Evolutionary conservation across 2,888 invertebrate genomes (phyloP).

Genomic region (Yponomeuta cagnagella): DNA sequence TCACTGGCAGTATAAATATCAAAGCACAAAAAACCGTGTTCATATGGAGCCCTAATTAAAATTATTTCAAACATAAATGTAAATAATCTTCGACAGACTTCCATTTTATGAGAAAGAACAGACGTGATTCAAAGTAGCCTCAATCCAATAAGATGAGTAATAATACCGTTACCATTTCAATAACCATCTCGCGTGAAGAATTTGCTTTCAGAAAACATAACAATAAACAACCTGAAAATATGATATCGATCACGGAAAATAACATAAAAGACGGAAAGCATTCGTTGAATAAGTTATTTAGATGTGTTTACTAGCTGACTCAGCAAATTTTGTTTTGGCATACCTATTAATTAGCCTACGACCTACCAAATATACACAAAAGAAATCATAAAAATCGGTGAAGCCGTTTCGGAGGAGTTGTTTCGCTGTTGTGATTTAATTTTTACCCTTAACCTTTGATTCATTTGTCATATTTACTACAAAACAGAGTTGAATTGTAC

Average conservation of each 20-base stretch:
- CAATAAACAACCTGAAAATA: background rate
- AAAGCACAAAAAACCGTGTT: background rate
- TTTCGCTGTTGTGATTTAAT: too few species aligned
- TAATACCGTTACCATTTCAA: background rate
- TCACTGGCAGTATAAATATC: too few species aligned
- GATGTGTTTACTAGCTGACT: too few species aligned
- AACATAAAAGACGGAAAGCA: background rate
- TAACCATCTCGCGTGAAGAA: constrained; percentile 4
- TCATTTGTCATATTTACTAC: too few species aligned
- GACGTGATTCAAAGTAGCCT: constrained; percentile 1
- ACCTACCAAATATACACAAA: too few species aligned
- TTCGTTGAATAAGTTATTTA: too few species aligned
- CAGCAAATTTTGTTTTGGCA: too few species aligned
- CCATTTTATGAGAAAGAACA: constrained; percentile 11
- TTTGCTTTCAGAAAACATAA: background rate
- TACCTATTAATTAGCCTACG: too few species aligned
- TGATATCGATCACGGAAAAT: background rate
- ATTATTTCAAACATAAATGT: background rate
- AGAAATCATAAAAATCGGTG: too few species aligned
- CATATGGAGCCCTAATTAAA: background rate
- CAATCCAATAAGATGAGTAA: constrained; percentile 13
- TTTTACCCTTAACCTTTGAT: too few species aligned
- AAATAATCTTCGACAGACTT: background rate
- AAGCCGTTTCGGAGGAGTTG: too few species aligned
- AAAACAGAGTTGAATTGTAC: too few species aligned